Base-by-base conservation (phyloP, 1,140 invertebrate genomes). In the Caenorhabditis briggsae region DNA sequence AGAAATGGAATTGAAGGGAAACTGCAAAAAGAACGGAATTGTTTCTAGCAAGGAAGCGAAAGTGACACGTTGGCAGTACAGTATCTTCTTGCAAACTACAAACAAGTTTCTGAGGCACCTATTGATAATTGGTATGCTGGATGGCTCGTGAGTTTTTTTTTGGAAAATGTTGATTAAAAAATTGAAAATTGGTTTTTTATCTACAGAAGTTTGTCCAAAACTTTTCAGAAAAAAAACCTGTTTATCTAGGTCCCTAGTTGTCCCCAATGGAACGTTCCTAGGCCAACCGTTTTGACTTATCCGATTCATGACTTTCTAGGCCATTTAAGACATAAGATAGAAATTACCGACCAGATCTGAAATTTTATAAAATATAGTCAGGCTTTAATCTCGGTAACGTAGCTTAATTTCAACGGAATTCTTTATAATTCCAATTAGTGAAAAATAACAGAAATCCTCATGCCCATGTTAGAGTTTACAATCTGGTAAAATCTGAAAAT, bases 41-140 rank as follows among this genome's bases (percentile, higher is more conserved):
- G 33, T 87, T 58, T 33, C 33, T 20, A 87, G 86, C 84, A 83
- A 50, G 74, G 56, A 48, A 55, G 82, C 9, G 88, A 84, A 25
- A 43, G 48, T 50, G 88, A 88, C 86, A 83, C 88, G 5, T 25
- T 88, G 50, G 88, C 88, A 25, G 88, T 88, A 16, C 88, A 88
- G 53, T 88, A 84, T 48, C 82, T 88, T 25, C 78, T 88, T 11
- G 82, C 86, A 18, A 88, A 88, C 59, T 88, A 88, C 83, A 87
- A 88, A 53, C 88, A 84, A 55, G 86, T 88, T 0, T 82, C 78
- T 11, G 86, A 88, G 23, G 46, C 82, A 2, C 88, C 88, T 5
- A 74, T 88, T 7, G 82, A 88, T 14, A 74, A 82, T 59, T 78
- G 88, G 33, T 65, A 88, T 48, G 70, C 82, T 82, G 50, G 41